phyloP scores from a whole-genome alignment of 2,888 invertebrate species.

The Athalia cordata region DNA sequence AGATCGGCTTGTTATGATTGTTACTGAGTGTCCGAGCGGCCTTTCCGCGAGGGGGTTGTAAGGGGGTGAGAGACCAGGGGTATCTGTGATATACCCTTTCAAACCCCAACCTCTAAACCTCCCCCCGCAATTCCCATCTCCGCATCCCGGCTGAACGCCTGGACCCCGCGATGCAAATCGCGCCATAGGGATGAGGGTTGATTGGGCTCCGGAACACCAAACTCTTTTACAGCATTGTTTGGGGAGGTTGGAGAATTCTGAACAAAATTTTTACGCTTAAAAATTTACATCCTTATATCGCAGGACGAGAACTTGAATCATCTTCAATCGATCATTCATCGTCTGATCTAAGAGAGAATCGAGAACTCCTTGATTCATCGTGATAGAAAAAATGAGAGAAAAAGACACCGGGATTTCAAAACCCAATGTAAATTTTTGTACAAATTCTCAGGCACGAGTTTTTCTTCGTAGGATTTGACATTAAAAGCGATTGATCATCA shows the following conservation, averaged over 20 bases:
- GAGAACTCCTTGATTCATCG: background rate
- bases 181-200: slow-evolving; percentile 45
- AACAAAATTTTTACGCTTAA: too few relatives aligned
- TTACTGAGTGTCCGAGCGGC: slow-evolving; percentile 71
- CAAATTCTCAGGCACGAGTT: too few relatives aligned
- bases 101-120: slow-evolving; percentile 12
- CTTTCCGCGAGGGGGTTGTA: slow-evolving; percentile 59
- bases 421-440: too few relatives aligned
- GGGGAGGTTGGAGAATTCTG: background rate
- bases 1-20: slow-evolving; percentile 71
- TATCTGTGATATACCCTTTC: slow-evolving; percentile 35
- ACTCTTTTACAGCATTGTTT: background rate
- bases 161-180: slow-evolving; percentile 51
- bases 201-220: slow-evolving; percentile 29
- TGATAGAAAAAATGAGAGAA: too few relatives aligned
- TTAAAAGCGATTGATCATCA: too few relatives aligned
- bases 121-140: background rate
- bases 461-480: too few relatives aligned
- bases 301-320: background rate
- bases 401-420: too few relatives aligned
- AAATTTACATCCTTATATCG: too few relatives aligned
- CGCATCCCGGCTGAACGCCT: slow-evolving; percentile 31
- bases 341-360: background rate
- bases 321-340: background rate
- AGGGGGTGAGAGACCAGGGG: slow-evolving; percentile 46